Percentiles rank a stretch among this genome's conserved stretches.
These are phyloP conservation scores for Trogon melanurus DNA, from an alignment of 2,113 vertebrate genomes.

Conservation along the genomic window DNA sequence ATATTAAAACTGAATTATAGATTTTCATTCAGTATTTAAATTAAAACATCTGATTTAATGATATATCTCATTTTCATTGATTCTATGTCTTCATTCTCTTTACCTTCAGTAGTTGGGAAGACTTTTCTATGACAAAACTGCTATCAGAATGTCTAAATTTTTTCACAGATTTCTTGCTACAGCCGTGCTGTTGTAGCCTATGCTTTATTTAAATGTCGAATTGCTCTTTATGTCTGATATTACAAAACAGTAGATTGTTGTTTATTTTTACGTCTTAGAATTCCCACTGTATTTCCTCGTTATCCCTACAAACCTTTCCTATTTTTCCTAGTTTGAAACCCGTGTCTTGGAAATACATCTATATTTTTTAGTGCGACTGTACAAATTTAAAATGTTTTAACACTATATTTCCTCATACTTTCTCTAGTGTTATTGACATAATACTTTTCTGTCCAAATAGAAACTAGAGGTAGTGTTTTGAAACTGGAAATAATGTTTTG, in stretches of 20 bases:
- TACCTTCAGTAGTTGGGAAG: neutral
- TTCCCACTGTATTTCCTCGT: neutral
- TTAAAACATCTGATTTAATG: neutral
- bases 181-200: neutral
- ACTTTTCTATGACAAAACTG: neutral
- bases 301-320: neutral
- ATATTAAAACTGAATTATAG: neutral
- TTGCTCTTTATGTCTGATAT: neutral
- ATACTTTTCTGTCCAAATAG: neutral
- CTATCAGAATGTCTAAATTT: neutral
- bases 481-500: neutral
- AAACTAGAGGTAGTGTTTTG: neutral
- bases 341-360: neutral
- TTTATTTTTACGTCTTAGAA: neutral
- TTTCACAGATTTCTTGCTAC: neutral
- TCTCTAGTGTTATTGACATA: neutral
- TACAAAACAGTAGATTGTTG: neutral
- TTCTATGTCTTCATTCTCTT: neutral
- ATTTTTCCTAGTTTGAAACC: neutral
- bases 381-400: neutral
- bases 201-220: neutral
- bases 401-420: neutral
- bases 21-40: neutral
- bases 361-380: fast-evolving
- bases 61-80: neutral